Conservation (phyloP, 2,113 vertebrate species). For the Corythaeola cristata region DNA sequence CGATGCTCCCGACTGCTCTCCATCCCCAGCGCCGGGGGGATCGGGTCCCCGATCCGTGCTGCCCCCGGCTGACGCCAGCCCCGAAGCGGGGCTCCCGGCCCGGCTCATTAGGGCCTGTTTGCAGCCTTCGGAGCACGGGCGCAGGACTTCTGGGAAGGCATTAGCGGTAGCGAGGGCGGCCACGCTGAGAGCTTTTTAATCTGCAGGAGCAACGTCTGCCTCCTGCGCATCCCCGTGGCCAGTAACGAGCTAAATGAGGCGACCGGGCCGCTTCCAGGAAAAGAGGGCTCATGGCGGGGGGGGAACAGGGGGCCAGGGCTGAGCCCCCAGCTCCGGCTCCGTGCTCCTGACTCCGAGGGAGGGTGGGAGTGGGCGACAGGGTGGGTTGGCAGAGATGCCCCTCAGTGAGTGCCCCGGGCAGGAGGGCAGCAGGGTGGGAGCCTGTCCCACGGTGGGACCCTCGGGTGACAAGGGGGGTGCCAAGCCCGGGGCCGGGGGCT, state of each 20-base stretch:
- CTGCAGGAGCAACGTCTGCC: neutral
- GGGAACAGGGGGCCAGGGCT: neutral
- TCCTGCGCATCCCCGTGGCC: neutral
- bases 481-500: neutral
- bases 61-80: neutral
- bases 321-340: neutral
- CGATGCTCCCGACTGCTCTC: neutral
- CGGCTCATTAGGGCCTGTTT: constrained; percentile 39
- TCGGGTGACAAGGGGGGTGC: neutral
- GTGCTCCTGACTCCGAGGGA: neutral
- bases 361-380: neutral
- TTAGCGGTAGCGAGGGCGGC: neutral
- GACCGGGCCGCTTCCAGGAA: constrained; percentile 49
- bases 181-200: constrained; percentile 48
- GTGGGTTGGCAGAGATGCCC: neutral
- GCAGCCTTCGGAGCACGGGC: neutral
- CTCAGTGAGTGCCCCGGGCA: neutral
- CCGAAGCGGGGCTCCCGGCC: neutral
- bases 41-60: rapidly evolving
- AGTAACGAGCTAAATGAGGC: constrained; percentile 55
- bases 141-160: constrained; percentile 50
- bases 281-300: neutral
- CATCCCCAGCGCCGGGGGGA: too few species aligned
- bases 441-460: neutral
- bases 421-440: neutral